Conservation (phyloP, 2,113 vertebrate genomes). For the Antigone vipio region DNA sequence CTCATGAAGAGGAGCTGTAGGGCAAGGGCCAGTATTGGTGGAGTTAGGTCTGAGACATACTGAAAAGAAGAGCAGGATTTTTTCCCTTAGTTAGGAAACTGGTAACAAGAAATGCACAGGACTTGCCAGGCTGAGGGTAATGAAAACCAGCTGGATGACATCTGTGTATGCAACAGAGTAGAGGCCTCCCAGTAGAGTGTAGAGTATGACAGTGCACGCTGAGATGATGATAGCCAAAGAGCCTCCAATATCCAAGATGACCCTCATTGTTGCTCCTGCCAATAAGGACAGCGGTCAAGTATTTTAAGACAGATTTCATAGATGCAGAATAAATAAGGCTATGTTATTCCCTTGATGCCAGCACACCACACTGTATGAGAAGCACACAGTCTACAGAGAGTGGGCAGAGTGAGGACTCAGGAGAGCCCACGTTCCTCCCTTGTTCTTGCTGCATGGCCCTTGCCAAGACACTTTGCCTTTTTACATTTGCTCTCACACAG, state of each 20-base stretch:
- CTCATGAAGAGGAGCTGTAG: background rate
- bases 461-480: background rate
- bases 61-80: background rate
- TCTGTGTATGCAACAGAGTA: conserved; percentile 88
- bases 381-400: fast-evolving
- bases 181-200: conserved; percentile 83
- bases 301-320: background rate
- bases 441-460: background rate
- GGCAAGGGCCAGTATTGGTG: background rate
- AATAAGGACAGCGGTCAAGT: background rate
- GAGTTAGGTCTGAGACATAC: background rate
- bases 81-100: background rate
- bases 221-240: conserved; percentile 78
- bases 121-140: conserved; percentile 81
- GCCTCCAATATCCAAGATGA: conserved; percentile 79
- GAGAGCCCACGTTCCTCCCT: background rate
- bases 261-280: conserved; percentile 80
- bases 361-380: background rate
- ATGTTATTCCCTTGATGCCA: background rate
- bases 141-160: conserved; percentile 82
- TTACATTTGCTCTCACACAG: background rate
- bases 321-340: background rate
- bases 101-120: background rate
- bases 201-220: conserved; percentile 76
- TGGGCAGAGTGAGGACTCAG: fast-evolving